Evolutionary conservation across 1,140 invertebrate species (phyloP).

Genomic region (Phthorimaea operculella): DNA sequence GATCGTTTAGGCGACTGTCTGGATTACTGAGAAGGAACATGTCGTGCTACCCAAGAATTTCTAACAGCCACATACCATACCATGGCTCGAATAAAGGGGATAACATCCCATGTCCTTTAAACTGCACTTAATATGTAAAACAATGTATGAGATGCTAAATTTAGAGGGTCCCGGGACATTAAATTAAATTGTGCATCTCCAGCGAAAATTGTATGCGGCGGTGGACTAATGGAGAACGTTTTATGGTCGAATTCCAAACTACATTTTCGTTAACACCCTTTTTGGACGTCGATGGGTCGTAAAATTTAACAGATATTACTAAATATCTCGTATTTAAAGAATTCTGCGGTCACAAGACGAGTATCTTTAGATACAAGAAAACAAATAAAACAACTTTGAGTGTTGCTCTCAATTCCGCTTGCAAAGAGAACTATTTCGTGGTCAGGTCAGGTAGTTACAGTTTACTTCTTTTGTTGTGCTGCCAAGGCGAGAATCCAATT

Average conservation of each 20-base stretch:
- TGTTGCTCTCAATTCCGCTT: too few relatives aligned
- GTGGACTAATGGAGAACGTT: slow-evolving; percentile 1
- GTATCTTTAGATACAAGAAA: too few relatives aligned
- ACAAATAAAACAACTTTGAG: too few relatives aligned
- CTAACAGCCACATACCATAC: neutral
- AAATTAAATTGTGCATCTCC: slow-evolving; percentile 19
- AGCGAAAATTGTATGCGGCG: slow-evolving; percentile 1
- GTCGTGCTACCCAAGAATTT: neutral
- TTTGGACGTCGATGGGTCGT: neutral
- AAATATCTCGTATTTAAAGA: neutral
- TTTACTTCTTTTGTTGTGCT: too few relatives aligned
- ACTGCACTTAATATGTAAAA: slow-evolving; percentile 23
- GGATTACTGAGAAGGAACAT: slow-evolving; percentile 8
- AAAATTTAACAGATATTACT: slow-evolving; percentile 1
- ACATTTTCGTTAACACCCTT: slow-evolving; percentile 2
- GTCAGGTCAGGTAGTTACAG: too few relatives aligned
- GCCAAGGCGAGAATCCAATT: too few relatives aligned
- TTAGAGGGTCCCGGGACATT: slow-evolving; percentile 9
- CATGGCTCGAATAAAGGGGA: neutral
- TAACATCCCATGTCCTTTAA: slow-evolving; percentile 2
- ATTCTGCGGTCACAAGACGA: too few relatives aligned
- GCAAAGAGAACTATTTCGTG: too few relatives aligned
- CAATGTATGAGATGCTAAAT: slow-evolving; percentile 22
- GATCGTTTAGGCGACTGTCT: slow-evolving; percentile 17
- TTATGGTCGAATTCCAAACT: slow-evolving; percentile 3